phyloP scores from a whole-genome alignment of 2,113 vertebrate genomes.

The Aldabrachelys gigantea region DNA sequence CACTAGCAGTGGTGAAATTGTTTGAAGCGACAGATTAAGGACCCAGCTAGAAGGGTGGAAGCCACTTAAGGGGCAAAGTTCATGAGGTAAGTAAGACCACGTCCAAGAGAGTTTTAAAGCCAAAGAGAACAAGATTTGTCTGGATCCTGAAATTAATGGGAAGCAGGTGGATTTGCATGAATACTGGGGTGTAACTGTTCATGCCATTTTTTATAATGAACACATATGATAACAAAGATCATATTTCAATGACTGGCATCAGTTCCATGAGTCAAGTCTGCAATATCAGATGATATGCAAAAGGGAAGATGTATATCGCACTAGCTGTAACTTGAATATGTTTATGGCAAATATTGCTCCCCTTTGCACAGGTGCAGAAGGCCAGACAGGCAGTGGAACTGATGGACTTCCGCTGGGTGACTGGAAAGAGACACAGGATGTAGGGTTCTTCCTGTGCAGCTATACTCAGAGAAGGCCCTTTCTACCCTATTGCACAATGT shows the following conservation, averaged over 20 bases:
- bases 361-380: not conserved
- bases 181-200: not conserved
- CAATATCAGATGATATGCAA: not conserved
- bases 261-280: not conserved
- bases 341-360: not conserved
- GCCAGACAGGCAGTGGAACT: not conserved
- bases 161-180: not conserved
- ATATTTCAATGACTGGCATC: not conserved
- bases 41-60: not conserved
- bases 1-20: not conserved
- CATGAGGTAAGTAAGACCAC: not conserved
- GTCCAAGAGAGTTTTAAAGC: not conserved
- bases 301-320: not conserved
- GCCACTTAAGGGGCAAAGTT: not conserved
- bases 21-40: not conserved
- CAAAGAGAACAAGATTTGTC: not conserved
- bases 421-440: not conserved
- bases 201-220: not conserved
- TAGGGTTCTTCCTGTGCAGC: not conserved
- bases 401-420: not conserved
- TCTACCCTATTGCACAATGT: not conserved
- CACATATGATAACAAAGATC: not conserved
- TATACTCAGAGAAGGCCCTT: not conserved
- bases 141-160: not conserved
- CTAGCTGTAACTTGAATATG: not conserved